Percentiles rank a stretch among this genome's conserved stretches.
Conservation (phyloP, 2,888 invertebrate species). For the Nomada lathburiana region DNA sequence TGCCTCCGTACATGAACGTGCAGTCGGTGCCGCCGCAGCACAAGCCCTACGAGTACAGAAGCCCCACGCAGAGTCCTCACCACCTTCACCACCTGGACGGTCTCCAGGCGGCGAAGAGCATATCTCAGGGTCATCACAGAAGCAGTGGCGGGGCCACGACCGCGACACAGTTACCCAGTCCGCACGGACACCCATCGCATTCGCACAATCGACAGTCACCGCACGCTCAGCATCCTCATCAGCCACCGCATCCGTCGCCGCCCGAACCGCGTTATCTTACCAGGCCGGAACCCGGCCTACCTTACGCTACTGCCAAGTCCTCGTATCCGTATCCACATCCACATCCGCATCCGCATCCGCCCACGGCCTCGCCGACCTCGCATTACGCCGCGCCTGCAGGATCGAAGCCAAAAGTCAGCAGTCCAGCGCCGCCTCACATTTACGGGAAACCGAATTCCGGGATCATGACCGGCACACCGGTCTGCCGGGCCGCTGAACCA, state of each 20-base stretch:
- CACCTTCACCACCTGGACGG: conserved; percentile 83
- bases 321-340: conserved; percentile 80
- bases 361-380: conserved; percentile 84
- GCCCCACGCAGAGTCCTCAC: conserved; percentile 84
- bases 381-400: conserved; percentile 86
- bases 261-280: conserved; percentile 81
- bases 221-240: conserved; percentile 80
- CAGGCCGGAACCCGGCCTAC: conserved; percentile 80
- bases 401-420: conserved; percentile 87
- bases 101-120: conserved; percentile 75
- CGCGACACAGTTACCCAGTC: conserved; percentile 84
- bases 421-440: conserved; percentile 91
- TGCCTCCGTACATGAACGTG: conserved; percentile 80
- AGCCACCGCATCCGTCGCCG: conserved; percentile 81
- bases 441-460: conserved; percentile 88
- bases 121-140: conserved; percentile 83
- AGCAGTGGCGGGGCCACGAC: conserved; percentile 62
- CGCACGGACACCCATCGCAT: conserved; percentile 84
- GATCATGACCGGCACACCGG: conserved; percentile 86
- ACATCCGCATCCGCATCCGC: conserved; percentile 83
- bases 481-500: conserved; percentile 84
- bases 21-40: conserved; percentile 79
- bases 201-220: conserved; percentile 84
- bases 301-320: conserved; percentile 82
- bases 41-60: conserved; percentile 83